A percentile compares a stretch with the other conserved stretches of the same genome.
Evolutionary conservation across 2,888 invertebrate genomes (phyloP).

Genomic region (Caenorhabditis sp.): DNA sequence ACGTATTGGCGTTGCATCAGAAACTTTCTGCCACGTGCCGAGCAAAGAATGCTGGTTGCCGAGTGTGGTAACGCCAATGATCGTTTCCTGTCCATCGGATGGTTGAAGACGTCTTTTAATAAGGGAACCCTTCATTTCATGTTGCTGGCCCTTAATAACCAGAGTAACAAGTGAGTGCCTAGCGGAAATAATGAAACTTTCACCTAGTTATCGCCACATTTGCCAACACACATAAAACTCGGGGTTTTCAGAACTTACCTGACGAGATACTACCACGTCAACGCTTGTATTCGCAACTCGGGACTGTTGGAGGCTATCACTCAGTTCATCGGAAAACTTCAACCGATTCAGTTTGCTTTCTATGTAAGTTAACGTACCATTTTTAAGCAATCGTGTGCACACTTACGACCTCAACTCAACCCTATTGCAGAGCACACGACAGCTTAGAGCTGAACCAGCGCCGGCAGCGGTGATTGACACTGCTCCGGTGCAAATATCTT

Average conservation of each 20-base stretch:
- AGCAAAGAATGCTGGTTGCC: slow-evolving; percentile 64
- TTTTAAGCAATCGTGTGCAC: too few relatives aligned
- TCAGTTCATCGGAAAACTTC: slow-evolving; percentile 45
- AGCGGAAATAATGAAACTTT: neutral
- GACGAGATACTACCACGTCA: slow-evolving; percentile 63
- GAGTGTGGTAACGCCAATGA: slow-evolving; percentile 64
- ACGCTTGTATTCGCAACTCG: slow-evolving; percentile 66
- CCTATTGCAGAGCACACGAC: slow-evolving; percentile 38
- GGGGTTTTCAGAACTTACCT: slow-evolving; percentile 48
- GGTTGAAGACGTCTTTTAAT: slow-evolving; percentile 75
- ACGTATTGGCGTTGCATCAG: slow-evolving; percentile 72
- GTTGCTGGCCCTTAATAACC: slow-evolving; percentile 63
- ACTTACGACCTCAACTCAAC: too few relatives aligned
- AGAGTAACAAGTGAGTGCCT: slow-evolving; percentile 44
- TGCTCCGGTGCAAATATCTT: slow-evolving; percentile 23
- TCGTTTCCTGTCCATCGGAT: slow-evolving; percentile 69
- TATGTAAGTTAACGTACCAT: slow-evolving; percentile 58
- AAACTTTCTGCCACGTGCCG: slow-evolving; percentile 70
- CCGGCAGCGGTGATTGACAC: slow-evolving; percentile 53
- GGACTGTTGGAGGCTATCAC: slow-evolving; percentile 63
- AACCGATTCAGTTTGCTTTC: slow-evolving; percentile 64
- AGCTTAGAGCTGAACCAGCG: slow-evolving; percentile 41
- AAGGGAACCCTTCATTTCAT: slow-evolving; percentile 72
- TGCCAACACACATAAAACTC: too few relatives aligned
- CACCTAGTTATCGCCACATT: neutral